Base-by-base conservation (phyloP, 2,113 vertebrate genomes). In the Chionomys nivalis region DNA sequence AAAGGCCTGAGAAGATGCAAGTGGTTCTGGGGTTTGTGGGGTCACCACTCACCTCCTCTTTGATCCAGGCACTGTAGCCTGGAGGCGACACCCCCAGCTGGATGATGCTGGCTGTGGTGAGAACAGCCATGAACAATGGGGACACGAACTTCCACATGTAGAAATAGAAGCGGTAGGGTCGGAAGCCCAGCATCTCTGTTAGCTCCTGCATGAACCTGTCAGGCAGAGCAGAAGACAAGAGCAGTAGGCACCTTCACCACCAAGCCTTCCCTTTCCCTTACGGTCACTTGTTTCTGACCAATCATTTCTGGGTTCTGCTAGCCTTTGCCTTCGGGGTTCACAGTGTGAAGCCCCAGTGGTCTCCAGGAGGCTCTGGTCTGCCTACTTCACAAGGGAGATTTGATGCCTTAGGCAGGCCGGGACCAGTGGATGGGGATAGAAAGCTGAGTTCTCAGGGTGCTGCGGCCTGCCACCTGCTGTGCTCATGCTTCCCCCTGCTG, bases 141-240 rank as follows among this genome's bases (percentile, higher is more conserved):
- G 99, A 99, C 90, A 99, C 99, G 0, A 99, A 99, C 98, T 99
- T 99, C 99, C 99, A 99, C 98, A 99, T 98, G 98, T 99, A 99
- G 98, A 98, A 99, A 94, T 99, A 99, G 98, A 99, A 99, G 68
- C 93, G 82, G 79, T 99, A 99, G 1, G 99, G 99, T 68, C 98
- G 98, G 98, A 99, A 99, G 31, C 99, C 99, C 98, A 99, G 98
- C 99, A 99, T 99, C 93, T 99, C 99, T 0, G 99, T 99, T 96
- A 99, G 98, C 97, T 99, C 99, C 98, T 99, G 99, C 99, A 99
- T 99, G 98, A 99, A 99, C 98, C 99, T 99, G 98, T 4, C 49
- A 66, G 73, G 77, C 26, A 78, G 7, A 52, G 73, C 24, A 44
- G 70, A 93, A 33, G n/a, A 47, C 14, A 61, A 58, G 49, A 7